Conservation (phyloP, 1,140 invertebrate genomes). For the Drosophila mauritiana region DNA sequence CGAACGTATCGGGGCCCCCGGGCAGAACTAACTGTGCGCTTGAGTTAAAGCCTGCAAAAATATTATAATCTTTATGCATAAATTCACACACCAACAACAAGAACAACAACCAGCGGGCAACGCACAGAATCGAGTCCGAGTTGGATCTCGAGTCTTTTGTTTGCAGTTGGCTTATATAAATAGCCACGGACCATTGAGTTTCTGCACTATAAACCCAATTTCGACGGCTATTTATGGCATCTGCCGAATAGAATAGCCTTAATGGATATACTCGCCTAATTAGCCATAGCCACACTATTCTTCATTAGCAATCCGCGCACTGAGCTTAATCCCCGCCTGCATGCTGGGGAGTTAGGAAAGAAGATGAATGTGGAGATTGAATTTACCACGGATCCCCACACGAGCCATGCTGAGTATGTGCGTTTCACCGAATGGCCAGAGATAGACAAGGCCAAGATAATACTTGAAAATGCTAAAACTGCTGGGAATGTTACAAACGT, state of each 20-base stretch:
- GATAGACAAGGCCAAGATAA: slow-evolving; percentile 30
- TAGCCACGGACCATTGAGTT: slow-evolving; percentile 74
- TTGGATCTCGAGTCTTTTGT: slow-evolving; percentile 75
- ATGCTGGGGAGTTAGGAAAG: slow-evolving; percentile 14
- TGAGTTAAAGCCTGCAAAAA: slow-evolving; percentile 58
- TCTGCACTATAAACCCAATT: slow-evolving; percentile 77
- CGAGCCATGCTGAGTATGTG: slow-evolving; percentile 45
- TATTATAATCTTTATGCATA: slow-evolving; percentile 81
- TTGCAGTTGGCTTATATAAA: slow-evolving; percentile 67
- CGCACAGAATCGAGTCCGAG: slow-evolving; percentile 53
- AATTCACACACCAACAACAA: slow-evolving; percentile 68
- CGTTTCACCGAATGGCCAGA: slow-evolving; percentile 42
- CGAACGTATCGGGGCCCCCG: slow-evolving; percentile 72
- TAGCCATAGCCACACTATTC: slow-evolving; percentile 61
- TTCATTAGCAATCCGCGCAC: slow-evolving; percentile 45
- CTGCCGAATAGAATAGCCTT: slow-evolving; percentile 57
- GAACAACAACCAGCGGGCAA: slow-evolving; percentile 19
- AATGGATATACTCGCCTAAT: slow-evolving; percentile 70
- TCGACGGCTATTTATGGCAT: slow-evolving; percentile 41
- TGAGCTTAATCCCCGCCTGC: slow-evolving; percentile 44
- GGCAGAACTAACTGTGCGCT: slow-evolving; percentile 69
- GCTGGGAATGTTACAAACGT: slow-evolving; percentile 40
- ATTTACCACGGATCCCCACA: slow-evolving; percentile 5
- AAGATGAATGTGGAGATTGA: not conserved
- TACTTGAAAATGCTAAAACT: slow-evolving; percentile 4